These are phyloP conservation scores for Lanius collurio DNA, from an alignment of 2,113 vertebrate genomes.

Conservation along the genomic window DNA sequence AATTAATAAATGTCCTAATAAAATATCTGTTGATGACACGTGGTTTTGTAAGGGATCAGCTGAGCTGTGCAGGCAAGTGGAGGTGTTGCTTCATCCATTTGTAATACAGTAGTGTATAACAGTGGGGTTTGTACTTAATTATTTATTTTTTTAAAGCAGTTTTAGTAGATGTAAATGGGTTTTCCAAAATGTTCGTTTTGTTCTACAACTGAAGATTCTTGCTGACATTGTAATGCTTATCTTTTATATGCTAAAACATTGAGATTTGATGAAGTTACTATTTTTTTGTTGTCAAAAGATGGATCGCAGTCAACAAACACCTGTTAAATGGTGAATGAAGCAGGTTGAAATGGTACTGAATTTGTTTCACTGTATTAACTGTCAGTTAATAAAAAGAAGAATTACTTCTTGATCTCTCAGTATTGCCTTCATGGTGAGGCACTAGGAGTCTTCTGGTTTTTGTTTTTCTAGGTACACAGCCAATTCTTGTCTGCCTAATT, in stretches of 20 bases:
- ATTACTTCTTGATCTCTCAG: background rate
- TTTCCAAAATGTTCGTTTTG: constrained; percentile 27
- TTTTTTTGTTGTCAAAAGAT: constrained; percentile 22
- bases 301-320: background rate
- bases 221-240: constrained; percentile 15
- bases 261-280: constrained; percentile 41
- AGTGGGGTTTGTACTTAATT: constrained; percentile 47
- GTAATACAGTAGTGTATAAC: constrained; percentile 34
- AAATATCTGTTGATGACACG: background rate
- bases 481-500: background rate
- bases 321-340: background rate
- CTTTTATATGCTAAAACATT: constrained; percentile 48
- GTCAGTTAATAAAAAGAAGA: constrained; percentile 21
- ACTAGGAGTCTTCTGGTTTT: background rate
- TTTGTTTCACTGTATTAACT: background rate
- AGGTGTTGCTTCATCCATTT: constrained; percentile 12
- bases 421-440: background rate
- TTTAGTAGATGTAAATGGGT: constrained; percentile 61
- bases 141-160: constrained; percentile 69
- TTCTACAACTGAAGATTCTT: constrained; percentile 17
- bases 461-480: background rate
- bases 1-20: background rate
- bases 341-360: background rate
- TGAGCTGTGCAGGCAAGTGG: background rate
- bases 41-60: background rate